Evolutionary conservation across 2,113 vertebrate species (phyloP), one percentile per base, ranked within the genome.

Genomic region (Lepus timidus): DNA sequence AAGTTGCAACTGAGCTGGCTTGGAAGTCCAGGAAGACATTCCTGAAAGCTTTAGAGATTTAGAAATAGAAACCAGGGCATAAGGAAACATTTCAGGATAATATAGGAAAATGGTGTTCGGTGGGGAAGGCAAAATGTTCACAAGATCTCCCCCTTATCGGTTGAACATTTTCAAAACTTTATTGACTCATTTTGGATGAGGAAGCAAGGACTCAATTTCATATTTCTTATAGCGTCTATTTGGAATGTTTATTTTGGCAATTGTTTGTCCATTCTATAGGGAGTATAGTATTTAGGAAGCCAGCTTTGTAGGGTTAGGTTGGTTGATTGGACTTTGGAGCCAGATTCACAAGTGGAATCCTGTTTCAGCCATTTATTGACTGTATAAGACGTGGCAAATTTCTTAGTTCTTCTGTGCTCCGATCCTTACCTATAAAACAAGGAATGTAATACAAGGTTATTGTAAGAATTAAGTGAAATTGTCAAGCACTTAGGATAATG

Each of bases 11-110:
- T 91, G 94, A 97, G 61, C 85, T 88, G 73, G 91, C 75, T 68
- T 93, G 2, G 58, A 97, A 98, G 93, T 98, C 95, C 97, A 97
- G 91, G 96, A 95, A 98, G 95, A 96, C 97, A 98, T 98, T 98
- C 97, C 93, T 98, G 93, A 97, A 98, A 95, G 93, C 96, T 87
- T 96, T 96, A 88, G 96, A 97, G 97, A 91, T 90, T 97, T 96
- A 83, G 97, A 98, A 98, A 98, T 95, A 96, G 95, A 98, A 98
- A 96, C 95, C 95, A 27, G 70, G 97, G 88, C 94, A 44, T 97
- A 95, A 97, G 97, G 96, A 97, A 97, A 97, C 29, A 39, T 88
- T 98, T 97, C 52, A 93, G 92, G 95, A 93, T 98, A 96, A 81
- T 82, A 52, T 27, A 85, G 82, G 84, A 71, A 94, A 91, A 92